A percentile compares a stretch with the other conserved stretches of the same genome.
phyloP scores from a whole-genome alignment of 2,113 vertebrate genomes.

The Heterotis niloticus region DNA sequence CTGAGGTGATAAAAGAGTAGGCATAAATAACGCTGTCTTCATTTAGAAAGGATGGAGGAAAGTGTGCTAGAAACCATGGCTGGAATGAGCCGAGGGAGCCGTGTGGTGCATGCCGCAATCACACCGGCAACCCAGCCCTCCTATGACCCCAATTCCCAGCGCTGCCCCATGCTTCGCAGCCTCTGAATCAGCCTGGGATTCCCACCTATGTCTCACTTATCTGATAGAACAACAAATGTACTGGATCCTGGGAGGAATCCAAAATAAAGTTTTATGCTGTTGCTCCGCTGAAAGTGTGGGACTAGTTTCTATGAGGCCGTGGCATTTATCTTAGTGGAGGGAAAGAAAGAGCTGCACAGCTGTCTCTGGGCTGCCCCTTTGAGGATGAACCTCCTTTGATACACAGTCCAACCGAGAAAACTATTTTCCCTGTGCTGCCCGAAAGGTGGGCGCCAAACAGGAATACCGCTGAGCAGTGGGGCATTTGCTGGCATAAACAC shows the following conservation, averaged over 20 bases:
- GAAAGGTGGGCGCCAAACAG: background rate
- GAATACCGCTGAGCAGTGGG: background rate
- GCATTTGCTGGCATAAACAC: background rate
- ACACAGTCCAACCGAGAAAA: too few species aligned
- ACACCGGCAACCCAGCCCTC: too few species aligned
- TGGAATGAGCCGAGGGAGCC: too few species aligned
- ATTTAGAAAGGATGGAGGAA: background rate
- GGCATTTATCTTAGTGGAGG: background rate
- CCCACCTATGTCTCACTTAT: background rate
- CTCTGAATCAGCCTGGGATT: background rate
- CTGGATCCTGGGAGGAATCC: background rate
- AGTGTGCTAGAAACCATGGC: too few species aligned
- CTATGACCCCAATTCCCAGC: too few species aligned
- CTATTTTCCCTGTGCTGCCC: background rate
- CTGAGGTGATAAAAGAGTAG: slow-evolving; percentile 3
- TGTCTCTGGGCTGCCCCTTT: background rate
- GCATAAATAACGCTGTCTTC: background rate
- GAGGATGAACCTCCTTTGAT: background rate
- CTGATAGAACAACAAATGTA: background rate
- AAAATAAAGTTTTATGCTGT: background rate
- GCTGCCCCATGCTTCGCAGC: too few species aligned
- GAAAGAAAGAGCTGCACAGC: background rate
- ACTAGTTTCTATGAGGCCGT: background rate
- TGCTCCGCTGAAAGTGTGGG: background rate
- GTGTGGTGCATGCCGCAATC: too few species aligned